Base-by-base conservation (phyloP, 2,797 vertebrate genomes). In the Octomys mimax region DNA sequence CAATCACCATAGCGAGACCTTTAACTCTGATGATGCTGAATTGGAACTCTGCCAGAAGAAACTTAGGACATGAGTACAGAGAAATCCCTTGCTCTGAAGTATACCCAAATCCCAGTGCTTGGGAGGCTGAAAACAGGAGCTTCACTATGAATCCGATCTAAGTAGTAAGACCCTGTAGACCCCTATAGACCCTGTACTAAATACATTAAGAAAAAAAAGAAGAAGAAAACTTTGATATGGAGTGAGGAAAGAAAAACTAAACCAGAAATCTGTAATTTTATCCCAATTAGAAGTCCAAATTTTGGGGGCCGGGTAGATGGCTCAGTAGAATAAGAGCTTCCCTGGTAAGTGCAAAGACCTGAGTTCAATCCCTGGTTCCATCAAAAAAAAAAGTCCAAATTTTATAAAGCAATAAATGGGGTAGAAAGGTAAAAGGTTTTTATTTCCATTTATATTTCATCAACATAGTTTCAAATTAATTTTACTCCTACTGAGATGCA, bases 21-120 rank as follows among this genome's bases (percentile, higher is more conserved):
- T 93, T 96, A 95, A 59, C 61, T 5, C 28, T 87, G 75, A 93
- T 54, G 52, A 36, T 78, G 54, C 39, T 91, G 36, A 94, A 87
- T 18, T 90, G 10, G 26, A 22, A 87, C 13, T 70, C 54, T 80
- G 24, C 88, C 77, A n/a, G 8, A 87, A 95, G 46, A 95, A 77
- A 94, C n/a, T 33, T 78, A 62, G 54, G 22, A 94, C 33, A 24
- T 91, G 12, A 13, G n/a, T 91, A 91, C 28, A 97, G 19, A 94
- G 57, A 26, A 94, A 11, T 42, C 5, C 8, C 31, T 88, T 39
- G 28, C 26, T 12, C 13, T 57, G 75, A 95, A 62, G 39, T 75
- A 91, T 22, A 10, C 39, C 66, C 8, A 64, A 75, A 89, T 49
- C 46, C 46, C 46, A 49, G 46, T 5, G 10, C 5, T 7, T 49